Evolutionary conservation across 2,797 vertebrate genomes (phyloP).

Genomic region (Austrolebias charrua): DNA sequence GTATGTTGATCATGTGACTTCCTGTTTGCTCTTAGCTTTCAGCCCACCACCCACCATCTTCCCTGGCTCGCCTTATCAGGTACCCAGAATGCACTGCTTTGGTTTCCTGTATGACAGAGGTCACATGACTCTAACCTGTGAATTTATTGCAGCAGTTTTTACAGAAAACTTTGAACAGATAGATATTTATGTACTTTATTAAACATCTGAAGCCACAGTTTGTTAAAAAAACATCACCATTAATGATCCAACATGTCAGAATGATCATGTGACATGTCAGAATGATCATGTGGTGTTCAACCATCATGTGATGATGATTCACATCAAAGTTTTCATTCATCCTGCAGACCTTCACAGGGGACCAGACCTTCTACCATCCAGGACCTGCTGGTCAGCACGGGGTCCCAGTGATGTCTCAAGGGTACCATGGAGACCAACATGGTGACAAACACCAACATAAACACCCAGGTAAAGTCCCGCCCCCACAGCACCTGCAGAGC

Average conservation of each 20-base stretch:
- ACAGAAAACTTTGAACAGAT: too few relatives aligned
- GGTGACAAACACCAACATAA: conserved; percentile 15
- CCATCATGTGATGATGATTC: too few relatives aligned
- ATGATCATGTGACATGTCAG: too few relatives aligned
- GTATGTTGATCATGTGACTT: conserved; percentile 17
- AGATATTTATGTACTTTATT: too few relatives aligned
- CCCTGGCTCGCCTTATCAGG: conserved; percentile 59
- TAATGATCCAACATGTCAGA: too few relatives aligned
- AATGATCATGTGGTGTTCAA: too few relatives aligned
- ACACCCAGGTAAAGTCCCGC: conserved; percentile 29
- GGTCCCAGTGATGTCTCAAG: background rate
- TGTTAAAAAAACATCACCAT: too few relatives aligned
- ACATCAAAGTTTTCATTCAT: background rate
- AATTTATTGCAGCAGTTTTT: too few relatives aligned
- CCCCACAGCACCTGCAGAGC: background rate
- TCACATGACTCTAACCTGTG: background rate
- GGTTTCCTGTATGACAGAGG: background rate
- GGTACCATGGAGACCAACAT: conserved; percentile 21
- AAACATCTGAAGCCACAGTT: too few relatives aligned
- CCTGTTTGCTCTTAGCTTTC: conserved; percentile 24
- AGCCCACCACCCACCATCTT: conserved; percentile 29
- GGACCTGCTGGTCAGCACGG: background rate
- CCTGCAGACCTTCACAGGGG: conserved; percentile 30
- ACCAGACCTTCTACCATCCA: conserved; percentile 25
- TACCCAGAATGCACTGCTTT: conserved; percentile 43